phyloP scores from a whole-genome alignment of 2,797 vertebrate species.

The Eptatretus atami region DNA sequence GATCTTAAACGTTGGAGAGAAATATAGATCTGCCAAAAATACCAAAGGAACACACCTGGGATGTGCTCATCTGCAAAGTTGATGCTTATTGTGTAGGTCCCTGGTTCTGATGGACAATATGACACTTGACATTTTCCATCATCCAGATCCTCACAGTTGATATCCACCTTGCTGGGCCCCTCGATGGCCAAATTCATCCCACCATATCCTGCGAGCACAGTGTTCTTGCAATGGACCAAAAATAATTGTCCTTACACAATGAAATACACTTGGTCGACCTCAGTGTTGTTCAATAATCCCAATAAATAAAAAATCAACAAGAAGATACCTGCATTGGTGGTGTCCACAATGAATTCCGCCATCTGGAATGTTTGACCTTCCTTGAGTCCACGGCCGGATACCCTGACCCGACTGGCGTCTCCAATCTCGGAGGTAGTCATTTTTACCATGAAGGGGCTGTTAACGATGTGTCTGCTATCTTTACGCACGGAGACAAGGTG shows the following conservation, averaged over 20 bases:
- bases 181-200: constrained; percentile 61
- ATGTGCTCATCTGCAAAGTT: constrained; percentile 72
- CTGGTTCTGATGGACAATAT: constrained; percentile 65
- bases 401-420: constrained; percentile 41
- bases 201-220: constrained; percentile 29
- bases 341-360: constrained; percentile 53
- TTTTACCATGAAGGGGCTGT: constrained; percentile 50
- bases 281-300: no score
- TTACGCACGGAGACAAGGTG: constrained; percentile 60
- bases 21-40: no score
- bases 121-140: constrained; percentile 62
- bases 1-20: no score
- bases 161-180: constrained; percentile 69
- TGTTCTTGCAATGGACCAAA: background rate
- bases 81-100: constrained; percentile 72
- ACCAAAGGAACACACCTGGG: constrained; percentile 21
- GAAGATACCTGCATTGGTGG: constrained; percentile 39
- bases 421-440: constrained; percentile 65
- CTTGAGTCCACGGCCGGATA: constrained; percentile 36
- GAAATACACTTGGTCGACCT: background rate
- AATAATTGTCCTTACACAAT: background rate
- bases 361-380: constrained; percentile 53
- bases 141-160: constrained; percentile 63
- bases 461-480: constrained; percentile 43
- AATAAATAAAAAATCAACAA: no score